Base-by-base conservation (phyloP, 2,113 vertebrate species). In the Misgurnus anguillicaudatus region DNA sequence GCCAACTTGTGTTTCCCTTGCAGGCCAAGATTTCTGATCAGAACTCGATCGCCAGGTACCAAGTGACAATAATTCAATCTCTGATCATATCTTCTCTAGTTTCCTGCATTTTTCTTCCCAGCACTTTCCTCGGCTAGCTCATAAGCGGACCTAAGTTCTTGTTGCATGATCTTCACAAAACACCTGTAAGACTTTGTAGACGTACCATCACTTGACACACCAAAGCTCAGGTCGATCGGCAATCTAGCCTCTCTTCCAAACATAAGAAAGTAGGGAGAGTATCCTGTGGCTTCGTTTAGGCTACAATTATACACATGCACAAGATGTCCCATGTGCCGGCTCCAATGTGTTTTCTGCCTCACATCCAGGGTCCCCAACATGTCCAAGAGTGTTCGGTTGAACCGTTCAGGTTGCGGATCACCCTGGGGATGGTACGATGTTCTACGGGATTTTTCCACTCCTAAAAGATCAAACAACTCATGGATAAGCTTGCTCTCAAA, bases 1-100 rank as follows among this genome's bases (percentile, higher is more conserved):
- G 64, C 64, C 41, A 66, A 42, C 39, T 66, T 66, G n/a, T 66
- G 63, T 8, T 66, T 66, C 16, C 63, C 63, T 66, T 66, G 39
- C n/a, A 66, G 9, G 42, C 64, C 64, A 66, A 66, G 64, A 45
- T 66, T 45, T 8, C 64, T 39, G 5, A 66, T 66, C n/a, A 66
- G 9, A 3, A 66, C 64, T 45, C 39, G 42, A 66, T 66, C 64
- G 19, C 64, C 64, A 66, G 64, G 17, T 42, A 66, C 64, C 17
- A 66, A 16, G 17, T 66, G 17, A 41, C 13, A 65, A 36, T 65
- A 65, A n/a, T 65, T 31, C 36, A 41, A 8, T n/a, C 3, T 41
- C 38, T 41, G 62, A 65, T 65, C 62, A 65, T 65, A 45, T 19
- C 64, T n/a, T 41, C 64, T 66, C 39, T 66, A 42, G 16, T 66